phyloP scores from a whole-genome alignment of 1,140 invertebrate species.

The Dendrolimus kikuchii region DNA sequence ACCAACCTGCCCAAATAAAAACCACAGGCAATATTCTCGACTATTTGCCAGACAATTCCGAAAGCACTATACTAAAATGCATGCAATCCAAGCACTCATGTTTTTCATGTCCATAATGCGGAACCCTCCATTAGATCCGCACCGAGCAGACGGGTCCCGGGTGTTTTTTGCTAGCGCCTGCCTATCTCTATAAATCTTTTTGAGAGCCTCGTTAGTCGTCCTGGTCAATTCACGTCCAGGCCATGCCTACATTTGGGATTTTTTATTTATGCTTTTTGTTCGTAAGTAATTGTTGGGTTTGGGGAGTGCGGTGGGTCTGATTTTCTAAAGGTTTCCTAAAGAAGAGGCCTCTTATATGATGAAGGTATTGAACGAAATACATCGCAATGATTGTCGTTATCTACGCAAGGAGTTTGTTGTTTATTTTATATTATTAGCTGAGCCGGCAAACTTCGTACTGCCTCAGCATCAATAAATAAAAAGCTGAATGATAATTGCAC shows the following conservation, averaged over 20 bases:
- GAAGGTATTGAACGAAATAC: no score
- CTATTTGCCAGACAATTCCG: conserved; percentile 5
- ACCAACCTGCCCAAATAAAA: no score
- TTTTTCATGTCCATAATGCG: conserved; percentile 20
- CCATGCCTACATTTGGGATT: conserved; percentile 19
- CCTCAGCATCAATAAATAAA: no score
- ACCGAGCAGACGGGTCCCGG: conserved; percentile 18
- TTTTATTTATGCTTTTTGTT: conserved; percentile 24
- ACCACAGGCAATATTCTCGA: not conserved
- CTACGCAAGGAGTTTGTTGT: no score
- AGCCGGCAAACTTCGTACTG: no score
- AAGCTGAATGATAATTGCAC: no score
- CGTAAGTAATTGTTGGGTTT: conserved; percentile 7
- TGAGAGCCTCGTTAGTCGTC: conserved; percentile 34
- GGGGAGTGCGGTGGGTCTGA: not conserved
- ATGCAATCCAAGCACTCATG: conserved; percentile 22
- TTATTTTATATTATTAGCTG: no score
- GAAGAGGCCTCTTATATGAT: not conserved
- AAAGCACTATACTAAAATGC: conserved; percentile 16
- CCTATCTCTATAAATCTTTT: conserved; percentile 35
- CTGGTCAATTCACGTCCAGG: conserved; percentile 28
- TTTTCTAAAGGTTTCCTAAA: not conserved
- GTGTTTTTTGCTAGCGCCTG: conserved; percentile 22
- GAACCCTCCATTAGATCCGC: conserved; percentile 22
- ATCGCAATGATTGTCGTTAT: no score